Conservation (phyloP, 2,888 invertebrate species). For the Morpho deidamia region DNA sequence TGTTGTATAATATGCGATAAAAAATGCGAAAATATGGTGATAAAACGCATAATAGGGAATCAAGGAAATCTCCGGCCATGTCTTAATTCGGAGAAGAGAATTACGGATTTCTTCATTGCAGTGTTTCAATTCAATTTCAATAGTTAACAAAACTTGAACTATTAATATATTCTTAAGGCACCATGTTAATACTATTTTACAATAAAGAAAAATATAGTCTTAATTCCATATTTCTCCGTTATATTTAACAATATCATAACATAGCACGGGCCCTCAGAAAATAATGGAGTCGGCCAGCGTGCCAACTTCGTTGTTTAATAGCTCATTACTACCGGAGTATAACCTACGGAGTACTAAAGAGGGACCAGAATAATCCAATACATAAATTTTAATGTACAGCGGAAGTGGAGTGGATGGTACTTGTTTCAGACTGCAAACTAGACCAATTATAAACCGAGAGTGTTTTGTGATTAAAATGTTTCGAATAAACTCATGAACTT, state of each 20-base stretch:
- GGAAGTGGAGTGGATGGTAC: background rate
- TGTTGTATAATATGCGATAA: too few relatives aligned
- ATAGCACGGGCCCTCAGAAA: constrained; percentile 41
- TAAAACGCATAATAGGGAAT: too few relatives aligned
- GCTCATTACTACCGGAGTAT: constrained; percentile 47
- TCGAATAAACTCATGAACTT: too few relatives aligned
- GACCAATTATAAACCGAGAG: background rate
- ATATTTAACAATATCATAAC: background rate
- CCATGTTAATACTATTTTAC: too few relatives aligned
- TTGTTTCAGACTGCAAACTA: background rate
- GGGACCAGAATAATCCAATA: constrained; percentile 46
- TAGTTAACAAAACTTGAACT: too few relatives aligned
- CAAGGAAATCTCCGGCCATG: too few relatives aligned
- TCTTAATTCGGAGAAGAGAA: too few relatives aligned
- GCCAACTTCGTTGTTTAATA: constrained; percentile 58
- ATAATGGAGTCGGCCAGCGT: constrained; percentile 39
- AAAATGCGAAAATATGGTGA: too few relatives aligned
- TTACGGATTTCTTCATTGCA: too few relatives aligned
- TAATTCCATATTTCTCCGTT: background rate
- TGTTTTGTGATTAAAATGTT: too few relatives aligned
- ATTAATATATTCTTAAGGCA: too few relatives aligned
- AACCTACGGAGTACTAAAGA: constrained; percentile 46
- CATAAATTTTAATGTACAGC: constrained; percentile 12
- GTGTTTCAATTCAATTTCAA: too few relatives aligned
- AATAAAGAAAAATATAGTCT: background rate